Evolutionary conservation across 1,140 invertebrate genomes (phyloP), one percentile per base, ranked within the genome.

Genomic region (Zaprionus vittiger): DNA sequence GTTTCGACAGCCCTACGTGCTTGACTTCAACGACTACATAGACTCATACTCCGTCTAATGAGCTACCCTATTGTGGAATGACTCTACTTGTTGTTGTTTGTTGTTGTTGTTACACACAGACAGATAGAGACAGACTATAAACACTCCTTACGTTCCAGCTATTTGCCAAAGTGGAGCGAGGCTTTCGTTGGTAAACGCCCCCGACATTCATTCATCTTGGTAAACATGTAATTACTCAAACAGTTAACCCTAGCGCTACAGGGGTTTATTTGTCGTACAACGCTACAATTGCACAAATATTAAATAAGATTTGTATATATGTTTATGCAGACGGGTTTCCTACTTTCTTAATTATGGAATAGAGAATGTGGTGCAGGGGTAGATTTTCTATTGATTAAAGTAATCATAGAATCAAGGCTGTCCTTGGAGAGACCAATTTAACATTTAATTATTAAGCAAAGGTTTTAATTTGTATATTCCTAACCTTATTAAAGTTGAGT

Each of bases 201-300:
- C 38, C 52, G 44, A 47, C 63, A 74, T 62, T 71, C 56, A 63
- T 79, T 74, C 69, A 38, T 73, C 60, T 65, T 65, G 55, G 70
- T 83, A 78, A 70, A 73, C 83, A 83, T 89, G 66, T 83, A 86
- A 89, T 86, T 89, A 89, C 77, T 83, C 71, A 78, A 78, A 80
- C 54, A 38, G 70, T 56, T 79, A 52, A 52, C 47, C 20, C 47
- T 52, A 52, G n/a, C 20, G 20, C 47, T 52, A n/a, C 41, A 47
- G 38, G 47, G 47, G 47, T 52, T 52, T 52, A 24, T 52, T 52
- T 52, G 20, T 24, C 17, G 20, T 12, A 14, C 47, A 4, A 22
- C 20, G 47, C n/a, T 47, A 47, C 47, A 52, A 52, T 24, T 52
- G 47, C 47, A 52, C 47, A 60, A 60, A 68, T 59, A 60, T 68